These are phyloP conservation scores for Mirza zaza DNA, from an alignment of 2,113 vertebrate species.

Conservation along the genomic window DNA sequence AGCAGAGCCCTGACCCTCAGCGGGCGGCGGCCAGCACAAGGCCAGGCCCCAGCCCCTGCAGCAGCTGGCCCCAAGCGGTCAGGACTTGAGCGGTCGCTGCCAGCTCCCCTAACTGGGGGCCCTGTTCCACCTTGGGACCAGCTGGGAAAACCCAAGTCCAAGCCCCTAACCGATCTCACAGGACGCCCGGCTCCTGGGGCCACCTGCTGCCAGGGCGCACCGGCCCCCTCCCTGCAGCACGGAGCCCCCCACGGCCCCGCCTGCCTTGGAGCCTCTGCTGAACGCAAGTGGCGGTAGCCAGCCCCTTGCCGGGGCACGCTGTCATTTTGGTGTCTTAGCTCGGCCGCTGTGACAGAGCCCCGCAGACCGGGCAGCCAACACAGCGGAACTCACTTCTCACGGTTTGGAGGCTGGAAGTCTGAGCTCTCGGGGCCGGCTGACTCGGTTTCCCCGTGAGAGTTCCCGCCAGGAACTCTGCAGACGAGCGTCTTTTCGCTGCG, in stretches of 20 bases:
- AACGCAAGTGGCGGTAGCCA: accelerated
- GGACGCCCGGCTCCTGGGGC: neutral
- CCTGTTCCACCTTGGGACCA: neutral
- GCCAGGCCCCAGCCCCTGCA: neutral
- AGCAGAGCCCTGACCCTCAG: accelerated
- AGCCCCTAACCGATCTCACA: accelerated
- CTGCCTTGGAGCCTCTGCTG: neutral
- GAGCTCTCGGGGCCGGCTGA: accelerated
- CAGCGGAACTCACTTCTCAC: neutral
- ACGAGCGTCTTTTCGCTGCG: accelerated
- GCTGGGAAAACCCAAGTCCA: neutral
- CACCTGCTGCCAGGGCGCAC: neutral
- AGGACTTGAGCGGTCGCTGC: too few species aligned
- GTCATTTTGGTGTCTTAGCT: neutral
- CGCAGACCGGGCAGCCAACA: neutral
- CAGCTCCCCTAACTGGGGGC: accelerated
- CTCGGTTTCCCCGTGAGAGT: accelerated
- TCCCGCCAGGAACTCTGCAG: accelerated
- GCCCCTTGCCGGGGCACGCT: neutral
- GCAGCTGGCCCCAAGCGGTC: accelerated
- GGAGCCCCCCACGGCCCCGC: accelerated
- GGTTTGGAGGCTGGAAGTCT: neutral
- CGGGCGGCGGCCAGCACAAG: accelerated
- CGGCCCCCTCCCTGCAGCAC: accelerated
- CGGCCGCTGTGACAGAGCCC: neutral